These are phyloP conservation scores for Leptarthrus brevirostris DNA, from an alignment of 2,888 invertebrate genomes.

Conservation along the genomic window DNA sequence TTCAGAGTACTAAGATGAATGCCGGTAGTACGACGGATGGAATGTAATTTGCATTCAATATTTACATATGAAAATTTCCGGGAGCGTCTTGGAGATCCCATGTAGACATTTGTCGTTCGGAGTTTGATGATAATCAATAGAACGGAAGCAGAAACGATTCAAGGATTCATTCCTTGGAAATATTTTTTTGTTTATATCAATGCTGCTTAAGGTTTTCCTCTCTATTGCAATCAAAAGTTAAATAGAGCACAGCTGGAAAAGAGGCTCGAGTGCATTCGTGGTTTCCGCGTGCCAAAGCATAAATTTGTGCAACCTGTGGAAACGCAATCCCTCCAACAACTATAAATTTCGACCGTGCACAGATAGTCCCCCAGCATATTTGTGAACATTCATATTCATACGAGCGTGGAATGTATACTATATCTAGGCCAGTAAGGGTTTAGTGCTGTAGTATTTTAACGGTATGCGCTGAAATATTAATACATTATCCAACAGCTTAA, in stretches of 20 bases:
- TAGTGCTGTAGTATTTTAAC: too few relatives aligned
- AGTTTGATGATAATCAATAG: slow-evolving; percentile 22
- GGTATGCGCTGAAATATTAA: too few relatives aligned
- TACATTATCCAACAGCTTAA: too few relatives aligned
- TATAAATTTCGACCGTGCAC: too few relatives aligned
- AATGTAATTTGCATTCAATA: slow-evolving; percentile 49
- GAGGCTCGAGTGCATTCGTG: too few relatives aligned
- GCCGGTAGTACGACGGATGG: slow-evolving; percentile 26
- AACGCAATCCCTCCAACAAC: background rate
- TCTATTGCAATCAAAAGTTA: background rate
- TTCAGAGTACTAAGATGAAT: slow-evolving; percentile 26
- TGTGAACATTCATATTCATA: too few relatives aligned
- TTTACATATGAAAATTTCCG: slow-evolving; percentile 47
- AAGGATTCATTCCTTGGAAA: background rate
- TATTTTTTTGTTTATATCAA: background rate
- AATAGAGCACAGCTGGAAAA: background rate
- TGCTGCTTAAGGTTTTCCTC: background rate
- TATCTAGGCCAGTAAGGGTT: too few relatives aligned
- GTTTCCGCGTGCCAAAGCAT: background rate
- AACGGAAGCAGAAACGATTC: background rate
- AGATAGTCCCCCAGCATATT: too few relatives aligned
- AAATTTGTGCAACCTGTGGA: background rate
- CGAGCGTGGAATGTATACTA: too few relatives aligned
- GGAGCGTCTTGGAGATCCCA: slow-evolving; percentile 24
- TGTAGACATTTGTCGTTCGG: slow-evolving; percentile 12